Conservation (phyloP, 2,797 vertebrate genomes). For the Microctenopoma lineatum region DNA sequence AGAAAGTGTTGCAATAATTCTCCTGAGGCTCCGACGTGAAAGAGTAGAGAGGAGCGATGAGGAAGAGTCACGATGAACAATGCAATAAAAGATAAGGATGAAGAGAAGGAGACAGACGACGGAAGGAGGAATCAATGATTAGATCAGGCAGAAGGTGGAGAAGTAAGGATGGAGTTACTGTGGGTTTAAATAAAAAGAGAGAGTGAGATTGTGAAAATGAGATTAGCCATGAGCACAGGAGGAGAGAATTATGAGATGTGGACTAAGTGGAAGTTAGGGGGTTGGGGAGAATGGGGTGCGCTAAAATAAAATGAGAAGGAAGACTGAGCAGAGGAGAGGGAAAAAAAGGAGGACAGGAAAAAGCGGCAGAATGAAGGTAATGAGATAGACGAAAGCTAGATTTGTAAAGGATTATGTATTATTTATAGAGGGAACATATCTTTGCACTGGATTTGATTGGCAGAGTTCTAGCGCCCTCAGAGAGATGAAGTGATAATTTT, state of each 20-base stretch:
- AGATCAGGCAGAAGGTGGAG: conserved; percentile 60
- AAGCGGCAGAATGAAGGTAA: conserved; percentile 69
- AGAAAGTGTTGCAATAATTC: conserved; percentile 31
- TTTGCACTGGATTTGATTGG: conserved; percentile 77
- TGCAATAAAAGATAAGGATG: conserved; percentile 68
- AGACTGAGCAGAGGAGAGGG: conserved; percentile 22
- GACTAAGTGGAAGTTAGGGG: conserved; percentile 31
- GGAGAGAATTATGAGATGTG: conserved; percentile 50
- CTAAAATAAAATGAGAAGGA: conserved; percentile 33
- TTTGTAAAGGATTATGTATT: conserved; percentile 84
- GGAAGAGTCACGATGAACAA: conserved; percentile 61
- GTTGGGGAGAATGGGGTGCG: neutral
- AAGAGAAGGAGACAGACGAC: conserved; percentile 38
- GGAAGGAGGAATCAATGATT: conserved; percentile 51
- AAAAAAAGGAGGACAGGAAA: conserved; percentile 45
- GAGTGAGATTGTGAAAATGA: conserved; percentile 54
- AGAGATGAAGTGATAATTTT: conserved; percentile 82
- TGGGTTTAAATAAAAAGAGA: conserved; percentile 58
- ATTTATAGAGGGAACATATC: conserved; percentile 77
- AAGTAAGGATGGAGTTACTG: conserved; percentile 53
- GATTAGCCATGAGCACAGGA: conserved; percentile 57
- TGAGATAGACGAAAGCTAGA: conserved; percentile 67
- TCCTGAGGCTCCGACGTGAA: conserved; percentile 33
- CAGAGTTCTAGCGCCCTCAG: conserved; percentile 68
- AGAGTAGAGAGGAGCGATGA: conserved; percentile 55